Conservation (phyloP, 2,797 vertebrate species). For the Xerus rutilus region DNA sequence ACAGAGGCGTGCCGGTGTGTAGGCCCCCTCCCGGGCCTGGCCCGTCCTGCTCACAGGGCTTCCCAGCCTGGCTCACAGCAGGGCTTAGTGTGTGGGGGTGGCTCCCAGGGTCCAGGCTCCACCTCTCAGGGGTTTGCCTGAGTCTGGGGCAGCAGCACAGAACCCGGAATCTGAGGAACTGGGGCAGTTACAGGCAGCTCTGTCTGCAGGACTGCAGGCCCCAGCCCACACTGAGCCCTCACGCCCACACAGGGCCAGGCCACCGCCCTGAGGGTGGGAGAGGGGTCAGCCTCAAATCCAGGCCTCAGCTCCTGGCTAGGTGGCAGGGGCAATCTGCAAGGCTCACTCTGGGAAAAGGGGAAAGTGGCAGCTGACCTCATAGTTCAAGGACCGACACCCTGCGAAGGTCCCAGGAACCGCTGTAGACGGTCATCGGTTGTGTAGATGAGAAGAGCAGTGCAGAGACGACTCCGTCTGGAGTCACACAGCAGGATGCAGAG, state of each 20-base stretch:
- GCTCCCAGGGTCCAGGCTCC: background rate
- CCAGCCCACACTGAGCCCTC: background rate
- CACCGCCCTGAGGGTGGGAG: background rate
- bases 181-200: accelerated
- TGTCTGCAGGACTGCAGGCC: background rate
- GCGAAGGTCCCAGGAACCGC: background rate
- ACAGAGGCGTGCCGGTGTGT: accelerated
- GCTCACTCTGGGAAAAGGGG: background rate
- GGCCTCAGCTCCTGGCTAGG: no score
- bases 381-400: background rate
- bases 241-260: no score
- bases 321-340: background rate
- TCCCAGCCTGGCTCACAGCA: accelerated
- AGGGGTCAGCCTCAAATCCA: background rate
- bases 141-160: background rate
- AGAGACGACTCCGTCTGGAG: background rate
- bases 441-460: background rate
- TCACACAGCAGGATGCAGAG: background rate
- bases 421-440: accelerated
- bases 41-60: background rate
- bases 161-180: background rate
- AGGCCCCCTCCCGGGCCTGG: background rate
- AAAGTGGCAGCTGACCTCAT: accelerated
- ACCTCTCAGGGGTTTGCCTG: background rate
- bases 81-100: background rate